Evolutionary conservation across 2,113 vertebrate genomes (phyloP), one percentile per base, ranked within the genome.

Genomic region (Nerophis lumbriciformis): DNA sequence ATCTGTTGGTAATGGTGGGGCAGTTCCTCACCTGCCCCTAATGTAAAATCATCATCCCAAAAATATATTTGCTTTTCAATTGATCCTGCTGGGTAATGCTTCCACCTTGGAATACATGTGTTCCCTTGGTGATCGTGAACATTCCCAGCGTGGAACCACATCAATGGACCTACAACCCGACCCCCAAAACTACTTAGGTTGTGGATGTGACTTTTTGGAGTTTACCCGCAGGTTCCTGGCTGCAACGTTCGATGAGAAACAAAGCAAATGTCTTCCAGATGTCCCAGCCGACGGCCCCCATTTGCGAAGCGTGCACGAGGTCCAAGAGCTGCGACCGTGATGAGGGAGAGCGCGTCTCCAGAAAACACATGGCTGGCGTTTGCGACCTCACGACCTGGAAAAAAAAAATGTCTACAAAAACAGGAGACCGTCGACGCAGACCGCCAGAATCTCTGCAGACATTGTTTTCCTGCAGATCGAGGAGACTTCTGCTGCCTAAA

Each of bases 211-310:
- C 73, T 72, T 28, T 28, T 28, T 10, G 13, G 65, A 45, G 52
- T 63, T 59, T 64, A 61, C 61, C 65, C 10, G 36, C 21, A 56
- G 36, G 71, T 78, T 80, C 63, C 69, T 85, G 77, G 79, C 61
- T 42, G 19, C 9, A 74, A 63, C 37, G 72, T 75, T 86, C 61
- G 74, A 78, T 83, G 79, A 85, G 81, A 83, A 88, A 79, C 75
- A 37, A 71, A 53, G 45, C 60, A 77, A 88, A 88, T 83, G 69
- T 60, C 53, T 85, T 83, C 86, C 86, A 88, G 84, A 88, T 88
- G 86, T 83, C 81, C 53, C 63, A 38, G 53, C 72, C 69, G 65
- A 59, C 56, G 68, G 69, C 56, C 35, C 69, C 68, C 59, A 72
- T 74, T 83, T 78, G 75, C 73, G 15, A 39, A 59, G 57, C 0